These are phyloP conservation scores for Rhyacichthys aspro DNA, from an alignment of 2,797 vertebrate species.

Conservation along the genomic window DNA sequence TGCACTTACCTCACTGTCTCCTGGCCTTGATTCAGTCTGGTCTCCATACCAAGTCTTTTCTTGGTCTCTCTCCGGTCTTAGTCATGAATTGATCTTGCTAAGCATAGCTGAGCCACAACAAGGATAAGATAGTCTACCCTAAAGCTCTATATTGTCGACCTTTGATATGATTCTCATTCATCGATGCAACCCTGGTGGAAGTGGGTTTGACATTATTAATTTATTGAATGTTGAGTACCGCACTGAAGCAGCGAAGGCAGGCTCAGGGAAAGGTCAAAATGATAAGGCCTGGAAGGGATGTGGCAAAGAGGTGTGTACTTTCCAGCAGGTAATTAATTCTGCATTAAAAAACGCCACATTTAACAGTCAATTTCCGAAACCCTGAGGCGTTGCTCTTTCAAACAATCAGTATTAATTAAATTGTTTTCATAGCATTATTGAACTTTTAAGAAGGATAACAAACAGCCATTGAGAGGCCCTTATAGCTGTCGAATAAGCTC, in stretches of 20 bases:
- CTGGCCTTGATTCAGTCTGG: too few relatives aligned
- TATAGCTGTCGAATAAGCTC: conserved; percentile 23
- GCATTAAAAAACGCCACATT: conserved; percentile 75
- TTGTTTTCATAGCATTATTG: conserved; percentile 71
- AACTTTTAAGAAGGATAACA: conserved; percentile 82
- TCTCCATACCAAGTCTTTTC: too few relatives aligned
- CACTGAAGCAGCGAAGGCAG: conserved; percentile 13
- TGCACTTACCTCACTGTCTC: too few relatives aligned
- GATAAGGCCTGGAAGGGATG: conserved; percentile 28
- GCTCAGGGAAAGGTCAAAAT: conserved; percentile 39
- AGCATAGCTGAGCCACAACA: too few relatives aligned
- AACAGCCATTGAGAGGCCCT: conserved; percentile 57
- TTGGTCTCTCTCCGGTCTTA: too few relatives aligned
- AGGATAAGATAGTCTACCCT: too few relatives aligned
- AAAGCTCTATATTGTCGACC: too few relatives aligned
- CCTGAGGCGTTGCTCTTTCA: conserved; percentile 74
- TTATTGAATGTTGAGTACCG: not conserved
- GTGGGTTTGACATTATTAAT: not conserved
- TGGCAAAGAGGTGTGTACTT: conserved; percentile 42
- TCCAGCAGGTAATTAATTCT: conserved; percentile 72
- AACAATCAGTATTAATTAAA: conserved; percentile 85
- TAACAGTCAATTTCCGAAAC: conserved; percentile 63
- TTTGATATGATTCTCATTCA: too few relatives aligned
- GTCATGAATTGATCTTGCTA: too few relatives aligned
- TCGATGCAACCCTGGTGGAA: not conserved